Base-by-base conservation (phyloP, 2,888 invertebrate genomes). In the Neoscelio sp. region DNA sequence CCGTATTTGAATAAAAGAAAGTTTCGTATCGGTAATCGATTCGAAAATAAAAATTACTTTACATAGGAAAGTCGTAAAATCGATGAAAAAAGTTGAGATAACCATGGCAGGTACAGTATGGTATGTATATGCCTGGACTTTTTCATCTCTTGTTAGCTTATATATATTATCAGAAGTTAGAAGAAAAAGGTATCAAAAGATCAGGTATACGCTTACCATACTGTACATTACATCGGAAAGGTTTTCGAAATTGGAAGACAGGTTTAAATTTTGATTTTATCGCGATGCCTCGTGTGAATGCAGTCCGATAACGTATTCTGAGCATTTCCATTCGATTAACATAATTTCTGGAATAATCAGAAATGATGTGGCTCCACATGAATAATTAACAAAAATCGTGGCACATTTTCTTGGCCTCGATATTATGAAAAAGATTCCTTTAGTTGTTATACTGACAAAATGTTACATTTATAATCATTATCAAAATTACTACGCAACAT, bases 1-100 rank as follows among this genome's bases (percentile, higher is more conserved):
- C 2, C 4, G 0, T 13, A 68, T 76, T 76, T 56, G 28, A 68
- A 76, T 76, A 76, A 76, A 62, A 76, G 76, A 76, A 76, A 76
- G 76, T 75, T 35, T 13, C 28, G 10, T 46, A 38, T 65, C 38
- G 33, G 62, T 23, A 40, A 54, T 67, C 60, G 67, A 67, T 68
- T 58, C 48, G 35, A 60, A 67, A 60, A 75, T 54, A 52, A 40
- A 68, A 28, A 54, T 54, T 26, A 28, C 62, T 76, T 76, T 62
- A 26, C 75, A 76, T 68, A 68, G 68, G 68, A 76, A 68, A 62
- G 68, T 20, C 46, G 56, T 76, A 76, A 76, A 76, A 20, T 33
- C 12, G 13, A 8, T 60, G 35, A 71, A 50, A 60, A 52, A 52
- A 71, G 23, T 52, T 4, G 38, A 42, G 60, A 42, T 33, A 10